A percentile compares a stretch with the other conserved stretches of the same genome.
These are phyloP conservation scores for Leptatherina wallacei DNA, from an alignment of 2,797 vertebrate species.

Conservation along the genomic window DNA sequence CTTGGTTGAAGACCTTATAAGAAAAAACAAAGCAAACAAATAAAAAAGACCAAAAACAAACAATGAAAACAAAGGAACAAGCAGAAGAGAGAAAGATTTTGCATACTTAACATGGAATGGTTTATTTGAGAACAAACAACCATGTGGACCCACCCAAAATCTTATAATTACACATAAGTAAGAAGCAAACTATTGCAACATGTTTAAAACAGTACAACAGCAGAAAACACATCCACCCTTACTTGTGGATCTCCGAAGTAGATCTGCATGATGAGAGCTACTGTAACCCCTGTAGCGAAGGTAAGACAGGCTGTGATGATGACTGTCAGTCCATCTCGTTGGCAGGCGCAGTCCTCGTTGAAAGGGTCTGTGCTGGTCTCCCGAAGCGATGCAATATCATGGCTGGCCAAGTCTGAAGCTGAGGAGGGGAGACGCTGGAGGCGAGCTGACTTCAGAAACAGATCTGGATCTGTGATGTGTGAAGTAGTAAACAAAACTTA, in stretches of 20 bases:
- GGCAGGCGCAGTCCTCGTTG: constrained; percentile 90
- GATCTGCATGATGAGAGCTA: constrained; percentile 97
- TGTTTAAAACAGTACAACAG: not conserved
- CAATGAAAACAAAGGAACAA: not conserved
- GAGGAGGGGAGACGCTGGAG: constrained; percentile 96
- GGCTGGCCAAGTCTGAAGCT: constrained; percentile 93
- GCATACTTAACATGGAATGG: not conserved
- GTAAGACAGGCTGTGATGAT: constrained; percentile 97
- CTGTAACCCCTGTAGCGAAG: constrained; percentile 93
- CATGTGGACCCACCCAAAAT: constrained; percentile 4
- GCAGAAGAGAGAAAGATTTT: not conserved
- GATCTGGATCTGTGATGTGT: constrained; percentile 88
- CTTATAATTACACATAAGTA: constrained; percentile 11
- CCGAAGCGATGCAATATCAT: constrained; percentile 88
- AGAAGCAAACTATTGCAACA: constrained; percentile 9
- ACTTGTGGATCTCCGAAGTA: constrained; percentile 97
- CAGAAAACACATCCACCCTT: constrained; percentile 17
- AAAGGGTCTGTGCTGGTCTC: constrained; percentile 94
- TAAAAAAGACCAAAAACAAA: not conserved
- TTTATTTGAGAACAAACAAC: not conserved
- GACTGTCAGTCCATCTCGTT: constrained; percentile 93
- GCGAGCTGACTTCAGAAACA: constrained; percentile 93
- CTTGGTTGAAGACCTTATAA: constrained; percentile 91
- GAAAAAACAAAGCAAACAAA: not conserved
- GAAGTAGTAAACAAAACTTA: not conserved